These are phyloP conservation scores for Reticulitermes speratus DNA, from an alignment of 1,140 invertebrate genomes.

Conservation along the genomic window DNA sequence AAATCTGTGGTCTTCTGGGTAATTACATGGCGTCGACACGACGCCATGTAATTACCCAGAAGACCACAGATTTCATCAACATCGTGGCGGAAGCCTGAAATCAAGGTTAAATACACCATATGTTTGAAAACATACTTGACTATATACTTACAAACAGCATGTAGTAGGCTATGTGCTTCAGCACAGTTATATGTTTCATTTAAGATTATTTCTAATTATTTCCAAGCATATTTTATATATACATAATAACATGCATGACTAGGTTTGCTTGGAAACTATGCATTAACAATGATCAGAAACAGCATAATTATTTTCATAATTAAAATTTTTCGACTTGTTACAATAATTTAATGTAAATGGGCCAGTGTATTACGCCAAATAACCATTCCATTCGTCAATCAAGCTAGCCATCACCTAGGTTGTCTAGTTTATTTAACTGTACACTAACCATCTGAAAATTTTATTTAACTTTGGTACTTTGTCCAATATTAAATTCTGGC, in stretches of 20 bases:
- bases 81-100: too few relatives aligned
- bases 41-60: too few relatives aligned
- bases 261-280: not conserved
- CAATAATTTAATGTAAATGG: not conserved
- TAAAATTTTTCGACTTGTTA: not conserved
- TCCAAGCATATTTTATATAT: slow-evolving; percentile 1
- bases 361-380: not conserved
- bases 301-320: not conserved
- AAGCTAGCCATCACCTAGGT: not conserved
- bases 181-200: not conserved
- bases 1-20: too few relatives aligned
- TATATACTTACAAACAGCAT: not conserved
- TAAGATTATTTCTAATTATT: not conserved
- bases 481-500: not conserved
- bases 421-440: not conserved
- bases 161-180: not conserved
- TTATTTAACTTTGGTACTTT: not conserved
- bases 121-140: not conserved
- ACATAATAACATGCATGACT: not conserved
- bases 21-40: too few relatives aligned
- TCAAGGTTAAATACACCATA: too few relatives aligned
- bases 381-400: not conserved
- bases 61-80: too few relatives aligned
- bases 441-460: not conserved
- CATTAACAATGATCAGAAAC: not conserved